These are phyloP conservation scores for Lycia hirtaria DNA, from an alignment of 2,888 invertebrate genomes.

Conservation along the genomic window DNA sequence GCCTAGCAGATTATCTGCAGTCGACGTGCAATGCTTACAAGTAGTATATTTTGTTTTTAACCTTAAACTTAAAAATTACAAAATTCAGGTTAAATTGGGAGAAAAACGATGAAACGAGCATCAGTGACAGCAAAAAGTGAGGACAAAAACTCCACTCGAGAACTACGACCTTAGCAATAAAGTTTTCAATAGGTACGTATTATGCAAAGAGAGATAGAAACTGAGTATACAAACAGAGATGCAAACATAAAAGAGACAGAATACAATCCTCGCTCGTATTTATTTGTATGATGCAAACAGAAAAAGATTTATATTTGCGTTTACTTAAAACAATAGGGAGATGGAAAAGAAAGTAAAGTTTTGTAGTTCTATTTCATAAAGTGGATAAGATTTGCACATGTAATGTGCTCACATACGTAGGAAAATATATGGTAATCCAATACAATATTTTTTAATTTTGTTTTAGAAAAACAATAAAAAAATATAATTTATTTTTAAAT, in stretches of 20 bases:
- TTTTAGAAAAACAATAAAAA: no score
- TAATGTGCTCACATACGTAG: no score
- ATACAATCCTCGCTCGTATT: constrained; percentile 2
- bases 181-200: not conserved
- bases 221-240: constrained; percentile 2
- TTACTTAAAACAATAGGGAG: constrained; percentile 13
- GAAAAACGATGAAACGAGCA: no score
- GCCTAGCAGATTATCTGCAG: no score
- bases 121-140: no score
- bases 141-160: not conserved
- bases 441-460: not conserved
- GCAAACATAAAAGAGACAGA: not conserved
- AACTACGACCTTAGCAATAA: not conserved
- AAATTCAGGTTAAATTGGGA: no score
- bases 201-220: not conserved
- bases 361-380: not conserved
- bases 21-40: no score
- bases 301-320: constrained; percentile 11
- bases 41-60: no score
- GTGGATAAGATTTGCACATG: no score
- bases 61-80: no score
- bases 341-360: not conserved
- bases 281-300: constrained; percentile 14
- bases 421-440: not conserved
- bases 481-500: no score